Percentiles rank a stretch among this genome's conserved stretches.
phyloP scores from a whole-genome alignment of 2,888 invertebrate species.

The Watsonalla binaria region DNA sequence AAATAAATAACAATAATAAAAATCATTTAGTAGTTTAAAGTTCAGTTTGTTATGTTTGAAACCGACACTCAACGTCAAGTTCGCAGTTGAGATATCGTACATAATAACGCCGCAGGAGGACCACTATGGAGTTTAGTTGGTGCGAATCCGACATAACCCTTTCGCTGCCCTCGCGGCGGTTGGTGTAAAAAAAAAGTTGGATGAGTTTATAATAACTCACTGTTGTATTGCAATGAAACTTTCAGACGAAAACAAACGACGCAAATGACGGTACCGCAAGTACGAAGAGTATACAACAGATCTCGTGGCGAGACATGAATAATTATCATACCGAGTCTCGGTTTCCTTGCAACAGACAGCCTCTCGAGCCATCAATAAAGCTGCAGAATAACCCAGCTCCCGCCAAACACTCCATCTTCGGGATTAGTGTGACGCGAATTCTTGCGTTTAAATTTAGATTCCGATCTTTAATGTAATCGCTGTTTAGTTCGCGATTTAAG shows the following conservation, averaged over 20 bases:
- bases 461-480: slow-evolving; percentile 62
- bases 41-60: no score
- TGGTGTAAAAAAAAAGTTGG: no score
- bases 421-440: slow-evolving; percentile 54
- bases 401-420: slow-evolving; percentile 57
- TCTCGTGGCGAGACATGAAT: slow-evolving; percentile 33
- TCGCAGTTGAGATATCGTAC: no score
- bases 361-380: slow-evolving; percentile 40
- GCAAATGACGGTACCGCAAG: not conserved
- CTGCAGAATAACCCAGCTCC: slow-evolving; percentile 21
- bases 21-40: no score
- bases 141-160: no score
- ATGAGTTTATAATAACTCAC: no score
- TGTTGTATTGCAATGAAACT: slow-evolving; percentile 2
- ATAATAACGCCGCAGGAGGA: no score
- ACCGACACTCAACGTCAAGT: no score
- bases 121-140: no score
- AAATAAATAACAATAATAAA: no score
- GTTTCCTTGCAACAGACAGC: slow-evolving; percentile 20
- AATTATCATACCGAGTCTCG: slow-evolving; percentile 30
- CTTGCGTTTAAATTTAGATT: slow-evolving; percentile 59
- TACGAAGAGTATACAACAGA: slow-evolving; percentile 13
- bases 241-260: slow-evolving; percentile 11
- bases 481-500: slow-evolving; percentile 44
- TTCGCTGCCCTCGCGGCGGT: no score